phyloP scores from a whole-genome alignment of 2,113 vertebrate species.

The Ahaetulla prasina region DNA sequence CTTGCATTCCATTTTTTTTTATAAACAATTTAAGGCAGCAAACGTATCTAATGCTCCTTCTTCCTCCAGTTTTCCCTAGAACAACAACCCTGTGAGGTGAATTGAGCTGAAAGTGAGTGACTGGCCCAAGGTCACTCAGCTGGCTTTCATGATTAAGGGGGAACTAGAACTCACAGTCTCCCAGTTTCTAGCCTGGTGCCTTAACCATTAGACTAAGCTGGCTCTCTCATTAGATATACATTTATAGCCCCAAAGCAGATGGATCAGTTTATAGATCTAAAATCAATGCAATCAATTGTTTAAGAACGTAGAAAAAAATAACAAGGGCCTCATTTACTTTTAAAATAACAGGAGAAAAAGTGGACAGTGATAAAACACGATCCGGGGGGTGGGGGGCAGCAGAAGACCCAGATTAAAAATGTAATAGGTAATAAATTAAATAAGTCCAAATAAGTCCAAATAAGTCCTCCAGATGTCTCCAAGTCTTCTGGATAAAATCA shows the following conservation, averaged over 20 bases:
- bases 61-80: not conserved
- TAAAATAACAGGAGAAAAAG: not conserved
- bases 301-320: not conserved
- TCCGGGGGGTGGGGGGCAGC: fast-evolving
- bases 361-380: not conserved
- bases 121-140: not conserved
- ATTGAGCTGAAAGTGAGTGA: not conserved
- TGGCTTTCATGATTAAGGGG: not conserved
- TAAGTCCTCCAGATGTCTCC: not conserved
- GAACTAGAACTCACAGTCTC: not conserved
- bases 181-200: not conserved
- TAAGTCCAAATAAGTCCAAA: not conserved
- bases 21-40: not conserved
- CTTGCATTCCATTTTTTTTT: not conserved
- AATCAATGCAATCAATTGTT: not conserved
- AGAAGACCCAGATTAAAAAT: not conserved
- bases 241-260: not conserved
- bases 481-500: not conserved
- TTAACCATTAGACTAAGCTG: not conserved
- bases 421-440: not conserved
- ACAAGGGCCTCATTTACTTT: not conserved
- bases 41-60: not conserved
- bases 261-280: not conserved
- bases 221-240: not conserved
- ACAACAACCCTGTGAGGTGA: not conserved